Percentiles rank a stretch among this genome's conserved stretches.
phyloP scores from a whole-genome alignment of 2,888 invertebrate genomes.

The Latrodectus elegans region DNA sequence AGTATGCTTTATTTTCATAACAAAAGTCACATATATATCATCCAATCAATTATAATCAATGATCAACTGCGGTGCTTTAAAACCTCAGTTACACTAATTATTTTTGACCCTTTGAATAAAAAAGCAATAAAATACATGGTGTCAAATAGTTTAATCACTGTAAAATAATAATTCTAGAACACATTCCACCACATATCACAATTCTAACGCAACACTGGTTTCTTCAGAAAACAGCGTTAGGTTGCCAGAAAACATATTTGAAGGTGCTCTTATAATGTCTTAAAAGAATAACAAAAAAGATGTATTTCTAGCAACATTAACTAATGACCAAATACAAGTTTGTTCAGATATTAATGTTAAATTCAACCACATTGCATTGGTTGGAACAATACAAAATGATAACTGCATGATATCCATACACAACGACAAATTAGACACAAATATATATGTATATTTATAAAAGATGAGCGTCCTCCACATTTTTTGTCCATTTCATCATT shows the following conservation, averaged over 20 bases:
- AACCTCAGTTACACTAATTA: too few relatives aligned
- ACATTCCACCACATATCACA: conserved; percentile 46
- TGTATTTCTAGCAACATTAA: conserved; percentile 37
- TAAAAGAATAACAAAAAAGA: conserved; percentile 43
- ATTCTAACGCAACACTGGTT: conserved; percentile 62
- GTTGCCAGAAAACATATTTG: conserved; percentile 46
- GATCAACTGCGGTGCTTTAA: too few relatives aligned
- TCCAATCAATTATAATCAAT: too few relatives aligned
- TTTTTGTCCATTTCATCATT: not conserved
- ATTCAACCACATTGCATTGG: conserved; percentile 38
- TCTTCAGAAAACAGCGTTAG: conserved; percentile 52
- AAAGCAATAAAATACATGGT: conserved; percentile 24
- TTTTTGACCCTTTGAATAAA: too few relatives aligned
- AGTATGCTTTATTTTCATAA: too few relatives aligned
- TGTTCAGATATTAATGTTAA: conserved; percentile 28
- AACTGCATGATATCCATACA: conserved; percentile 52
- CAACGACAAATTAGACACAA: conserved; percentile 46
- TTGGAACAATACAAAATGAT: conserved; percentile 28
- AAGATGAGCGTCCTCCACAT: not conserved
- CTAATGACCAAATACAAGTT: conserved; percentile 40
- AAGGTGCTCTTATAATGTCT: conserved; percentile 46
- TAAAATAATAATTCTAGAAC: conserved; percentile 67
- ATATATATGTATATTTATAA: conserved; percentile 10
- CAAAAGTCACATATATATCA: too few relatives aligned
- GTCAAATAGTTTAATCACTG: conserved; percentile 60